Evolutionary conservation across 2,888 invertebrate species (phyloP).

Genomic region (Drosophila histrio): DNA sequence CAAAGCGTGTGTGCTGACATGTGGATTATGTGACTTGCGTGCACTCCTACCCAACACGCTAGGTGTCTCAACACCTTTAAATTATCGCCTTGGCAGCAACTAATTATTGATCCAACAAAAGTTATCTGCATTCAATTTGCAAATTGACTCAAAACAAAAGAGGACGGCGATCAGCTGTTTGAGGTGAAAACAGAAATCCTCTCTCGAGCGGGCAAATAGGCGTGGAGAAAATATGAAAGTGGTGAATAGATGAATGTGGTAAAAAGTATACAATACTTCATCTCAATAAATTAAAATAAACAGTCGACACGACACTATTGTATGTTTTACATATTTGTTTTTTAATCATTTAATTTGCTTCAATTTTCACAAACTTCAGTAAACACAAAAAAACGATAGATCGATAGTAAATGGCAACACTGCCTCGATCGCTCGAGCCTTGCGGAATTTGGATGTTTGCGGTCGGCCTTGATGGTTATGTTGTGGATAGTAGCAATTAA

Average conservation of each 20-base stretch:
- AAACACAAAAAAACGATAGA: slow-evolving; percentile 55
- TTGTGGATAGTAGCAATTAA: slow-evolving; percentile 32
- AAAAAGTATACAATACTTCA: neutral
- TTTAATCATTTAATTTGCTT: slow-evolving; percentile 63
- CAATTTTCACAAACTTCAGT: slow-evolving; percentile 56
- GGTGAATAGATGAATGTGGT: neutral
- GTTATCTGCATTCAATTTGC: neutral
- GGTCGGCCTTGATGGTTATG: slow-evolving; percentile 24
- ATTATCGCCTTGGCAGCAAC: slow-evolving; percentile 51
- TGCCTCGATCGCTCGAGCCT: slow-evolving; percentile 29
- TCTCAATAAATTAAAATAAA: neutral
- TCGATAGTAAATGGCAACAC: slow-evolving; percentile 49
- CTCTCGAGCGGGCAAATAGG: neutral
- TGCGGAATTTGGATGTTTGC: slow-evolving; percentile 49
- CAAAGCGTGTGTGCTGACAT: slow-evolving; percentile 27
- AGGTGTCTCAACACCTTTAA: slow-evolving; percentile 73
- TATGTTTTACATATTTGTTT: slow-evolving; percentile 58
- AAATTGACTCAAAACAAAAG: slow-evolving; percentile 9
- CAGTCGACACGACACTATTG: neutral
- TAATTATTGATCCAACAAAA: slow-evolving; percentile 65
- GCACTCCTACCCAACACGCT: slow-evolving; percentile 31
- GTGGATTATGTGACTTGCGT: slow-evolving; percentile 38
- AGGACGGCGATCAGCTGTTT: slow-evolving; percentile 26
- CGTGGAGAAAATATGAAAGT: neutral
- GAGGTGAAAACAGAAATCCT: neutral